Percentiles rank a stretch among this genome's conserved stretches.
phyloP scores from a whole-genome alignment of 2,888 invertebrate species.

The Eupsilia transversa region DNA sequence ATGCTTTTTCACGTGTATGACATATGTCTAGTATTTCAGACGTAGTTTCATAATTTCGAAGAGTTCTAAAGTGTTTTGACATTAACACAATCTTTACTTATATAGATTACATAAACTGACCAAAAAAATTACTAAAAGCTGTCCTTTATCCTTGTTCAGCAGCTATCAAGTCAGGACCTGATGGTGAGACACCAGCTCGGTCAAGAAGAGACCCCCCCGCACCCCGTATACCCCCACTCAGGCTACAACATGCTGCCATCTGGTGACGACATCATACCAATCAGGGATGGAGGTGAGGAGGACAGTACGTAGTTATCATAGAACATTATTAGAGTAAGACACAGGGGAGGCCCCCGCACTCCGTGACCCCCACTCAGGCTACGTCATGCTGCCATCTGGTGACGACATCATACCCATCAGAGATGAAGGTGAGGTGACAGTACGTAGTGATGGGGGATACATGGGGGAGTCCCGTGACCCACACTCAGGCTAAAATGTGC shows the following conservation, averaged over 20 bases:
- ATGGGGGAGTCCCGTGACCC: neutral
- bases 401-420: constrained; percentile 88
- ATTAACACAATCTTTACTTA: neutral
- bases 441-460: constrained; percentile 46
- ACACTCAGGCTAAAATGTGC: constrained; percentile 41
- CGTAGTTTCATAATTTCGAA: neutral
- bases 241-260: constrained; percentile 79
- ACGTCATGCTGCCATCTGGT: constrained; percentile 79
- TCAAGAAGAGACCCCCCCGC: constrained; percentile 86
- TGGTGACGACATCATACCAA: constrained; percentile 87
- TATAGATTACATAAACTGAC: neutral
- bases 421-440: constrained; percentile 81
- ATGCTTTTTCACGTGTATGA: neutral
- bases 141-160: constrained; percentile 18
- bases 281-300: constrained; percentile 85
- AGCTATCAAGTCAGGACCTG: constrained; percentile 75
- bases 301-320: constrained; percentile 52
- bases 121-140: neutral
- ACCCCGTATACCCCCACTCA: constrained; percentile 84
- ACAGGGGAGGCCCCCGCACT: constrained; percentile 77
- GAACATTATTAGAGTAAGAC: neutral
- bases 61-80: neutral
- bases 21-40: neutral
- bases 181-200: constrained; percentile 80
- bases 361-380: constrained; percentile 81